Percentiles rank a stretch among this genome's conserved stretches.
Conservation (phyloP, 2,888 invertebrate species). For the Leptopilina myrica region DNA sequence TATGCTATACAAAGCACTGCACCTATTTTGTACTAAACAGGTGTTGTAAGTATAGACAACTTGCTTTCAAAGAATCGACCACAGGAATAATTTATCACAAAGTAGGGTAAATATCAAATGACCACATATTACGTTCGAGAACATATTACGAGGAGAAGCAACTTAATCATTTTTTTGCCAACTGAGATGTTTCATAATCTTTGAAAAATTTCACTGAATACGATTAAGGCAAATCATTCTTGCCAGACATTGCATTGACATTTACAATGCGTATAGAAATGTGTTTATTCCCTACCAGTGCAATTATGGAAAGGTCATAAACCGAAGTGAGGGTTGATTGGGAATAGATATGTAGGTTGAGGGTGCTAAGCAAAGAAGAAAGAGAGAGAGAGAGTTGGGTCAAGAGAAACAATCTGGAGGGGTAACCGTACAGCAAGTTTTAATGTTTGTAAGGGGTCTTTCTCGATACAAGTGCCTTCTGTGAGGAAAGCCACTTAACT, state of each 20-base stretch:
- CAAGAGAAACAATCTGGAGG: slow-evolving; percentile 43
- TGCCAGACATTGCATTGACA: neutral
- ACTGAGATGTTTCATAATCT: no score
- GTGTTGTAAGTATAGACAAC: slow-evolving; percentile 65
- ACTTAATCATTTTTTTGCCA: no score
- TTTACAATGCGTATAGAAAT: slow-evolving; percentile 6
- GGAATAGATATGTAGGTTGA: slow-evolving; percentile 10
- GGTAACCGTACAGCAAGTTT: slow-evolving; percentile 63
- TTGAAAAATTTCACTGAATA: no score
- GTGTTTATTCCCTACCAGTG: slow-evolving; percentile 3
- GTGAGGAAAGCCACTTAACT: slow-evolving; percentile 64
- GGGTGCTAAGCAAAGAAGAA: slow-evolving; percentile 31
- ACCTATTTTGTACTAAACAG: slow-evolving; percentile 61
- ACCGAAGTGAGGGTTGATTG: slow-evolving; percentile 42
- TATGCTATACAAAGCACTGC: slow-evolving; percentile 55
- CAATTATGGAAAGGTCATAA: slow-evolving; percentile 24
- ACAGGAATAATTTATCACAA: slow-evolving; percentile 28
- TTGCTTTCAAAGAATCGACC: slow-evolving; percentile 58
- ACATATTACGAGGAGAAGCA: no score
- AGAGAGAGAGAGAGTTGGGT: slow-evolving; percentile 1
- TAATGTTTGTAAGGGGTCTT: slow-evolving; percentile 61
- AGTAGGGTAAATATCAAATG: slow-evolving; percentile 70
- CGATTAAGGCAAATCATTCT: no score
- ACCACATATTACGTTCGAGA: slow-evolving; percentile 68
- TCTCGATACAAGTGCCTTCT: slow-evolving; percentile 56